A percentile compares a stretch with the other conserved stretches of the same genome.
phyloP scores from a whole-genome alignment of 2,113 vertebrate genomes.

The Passer montanus region DNA sequence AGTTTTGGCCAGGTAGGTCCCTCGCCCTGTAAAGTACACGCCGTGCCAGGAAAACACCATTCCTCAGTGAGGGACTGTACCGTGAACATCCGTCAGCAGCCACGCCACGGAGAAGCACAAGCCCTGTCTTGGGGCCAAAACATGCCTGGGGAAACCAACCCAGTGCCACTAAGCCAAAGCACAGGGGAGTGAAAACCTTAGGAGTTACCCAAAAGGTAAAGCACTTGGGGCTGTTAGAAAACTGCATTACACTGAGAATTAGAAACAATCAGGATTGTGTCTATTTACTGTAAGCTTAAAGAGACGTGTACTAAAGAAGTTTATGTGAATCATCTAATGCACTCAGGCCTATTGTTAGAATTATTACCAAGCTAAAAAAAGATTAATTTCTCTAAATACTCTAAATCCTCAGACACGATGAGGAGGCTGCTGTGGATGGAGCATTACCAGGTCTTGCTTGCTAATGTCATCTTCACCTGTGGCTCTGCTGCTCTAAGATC shows the following conservation, averaged over 20 bases:
- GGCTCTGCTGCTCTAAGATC: background rate
- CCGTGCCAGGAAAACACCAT: background rate
- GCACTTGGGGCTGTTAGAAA: slow-evolving; percentile 38
- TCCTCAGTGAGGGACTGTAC: background rate
- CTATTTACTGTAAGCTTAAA: slow-evolving; percentile 68
- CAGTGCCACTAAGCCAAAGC: background rate
- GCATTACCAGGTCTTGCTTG: slow-evolving; percentile 22
- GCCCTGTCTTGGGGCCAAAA: background rate
- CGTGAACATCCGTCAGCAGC: background rate
- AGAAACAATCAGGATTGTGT: slow-evolving; percentile 61
- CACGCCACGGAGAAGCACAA: background rate
- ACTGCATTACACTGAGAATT: slow-evolving; percentile 35
- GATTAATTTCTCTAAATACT: slow-evolving; percentile 78
- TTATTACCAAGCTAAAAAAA: slow-evolving; percentile 75
- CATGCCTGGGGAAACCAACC: background rate
- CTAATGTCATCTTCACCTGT: slow-evolving; percentile 46
- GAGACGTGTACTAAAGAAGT: slow-evolving; percentile 71
- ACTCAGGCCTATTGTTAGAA: slow-evolving; percentile 71
- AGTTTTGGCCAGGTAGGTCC: slow-evolving; percentile 5
- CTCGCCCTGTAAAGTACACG: slow-evolving; percentile 44
- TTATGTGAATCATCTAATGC: slow-evolving; percentile 71
- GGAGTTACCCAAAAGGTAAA: slow-evolving; percentile 8
- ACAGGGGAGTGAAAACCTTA: background rate
- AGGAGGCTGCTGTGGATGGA: slow-evolving; percentile 16
- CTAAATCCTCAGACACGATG: slow-evolving; percentile 66